A percentile compares a stretch with the other conserved stretches of the same genome.
These are phyloP conservation scores for Zaprionus bogoriensis DNA, from an alignment of 2,888 invertebrate species.

Conservation along the genomic window DNA sequence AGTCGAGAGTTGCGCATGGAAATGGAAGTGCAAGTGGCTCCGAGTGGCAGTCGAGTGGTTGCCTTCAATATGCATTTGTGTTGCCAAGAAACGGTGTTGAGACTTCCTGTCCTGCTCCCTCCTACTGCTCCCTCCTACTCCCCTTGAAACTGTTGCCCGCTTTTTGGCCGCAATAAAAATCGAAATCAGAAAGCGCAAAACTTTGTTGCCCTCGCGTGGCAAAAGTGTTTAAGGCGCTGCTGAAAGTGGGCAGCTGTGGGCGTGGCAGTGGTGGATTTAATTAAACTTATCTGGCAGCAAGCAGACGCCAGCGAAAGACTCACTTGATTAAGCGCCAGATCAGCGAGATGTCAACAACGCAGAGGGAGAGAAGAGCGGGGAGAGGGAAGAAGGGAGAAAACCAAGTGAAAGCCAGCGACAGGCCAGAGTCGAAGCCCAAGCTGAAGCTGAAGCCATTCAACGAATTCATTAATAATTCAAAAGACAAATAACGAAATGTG, in stretches of 20 bases:
- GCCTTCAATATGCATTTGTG: conserved; percentile 68
- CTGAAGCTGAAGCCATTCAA: conserved; percentile 46
- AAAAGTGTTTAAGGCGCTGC: conserved; percentile 48
- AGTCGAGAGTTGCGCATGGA: conserved; percentile 31
- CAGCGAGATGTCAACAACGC: conserved; percentile 27
- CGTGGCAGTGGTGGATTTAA: conserved; percentile 48
- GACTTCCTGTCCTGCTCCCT: not conserved
- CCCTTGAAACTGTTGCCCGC: conserved; percentile 37
- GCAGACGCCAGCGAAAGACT: conserved; percentile 1
- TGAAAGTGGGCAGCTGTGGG: conserved; percentile 15
- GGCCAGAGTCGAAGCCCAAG: not conserved
- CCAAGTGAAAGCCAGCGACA: too few species aligned
- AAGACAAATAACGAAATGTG: conserved; percentile 75
- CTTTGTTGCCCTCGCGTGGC: conserved; percentile 41
- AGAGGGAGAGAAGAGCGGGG: not conserved
- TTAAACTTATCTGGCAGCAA: conserved; percentile 62
- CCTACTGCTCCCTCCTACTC: conserved; percentile 18
- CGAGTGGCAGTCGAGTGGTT: conserved; percentile 57
- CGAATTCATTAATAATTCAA: conserved; percentile 81
- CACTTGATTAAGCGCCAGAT: conserved; percentile 57
- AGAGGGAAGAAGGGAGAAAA: not conserved
- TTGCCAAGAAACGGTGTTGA: conserved; percentile 66
- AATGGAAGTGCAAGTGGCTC: conserved; percentile 22
- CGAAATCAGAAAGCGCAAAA: conserved; percentile 64
- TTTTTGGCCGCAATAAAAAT: conserved; percentile 68